Conservation (phyloP, 1,140 invertebrate species). For the Agrilus planipennis region DNA sequence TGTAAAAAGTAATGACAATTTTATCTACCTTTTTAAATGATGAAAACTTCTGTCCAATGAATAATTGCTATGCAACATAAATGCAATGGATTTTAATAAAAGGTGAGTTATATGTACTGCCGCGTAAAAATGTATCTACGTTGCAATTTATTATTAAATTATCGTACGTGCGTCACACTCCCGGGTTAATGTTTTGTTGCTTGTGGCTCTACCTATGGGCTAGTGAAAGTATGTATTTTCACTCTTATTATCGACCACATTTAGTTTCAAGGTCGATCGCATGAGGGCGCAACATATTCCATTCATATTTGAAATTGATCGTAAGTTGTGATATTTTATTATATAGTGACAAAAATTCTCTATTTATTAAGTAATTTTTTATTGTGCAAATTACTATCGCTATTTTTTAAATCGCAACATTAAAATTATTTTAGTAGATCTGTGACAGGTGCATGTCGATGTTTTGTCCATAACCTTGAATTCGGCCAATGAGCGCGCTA, state of each 20-base stretch:
- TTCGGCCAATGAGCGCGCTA: slow-evolving; percentile 24
- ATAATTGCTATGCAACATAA: neutral
- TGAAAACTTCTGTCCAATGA: neutral
- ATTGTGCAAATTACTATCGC: neutral
- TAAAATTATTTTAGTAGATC: slow-evolving; percentile 9
- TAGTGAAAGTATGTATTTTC: slow-evolving; percentile 6
- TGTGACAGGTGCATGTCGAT: slow-evolving; percentile 33
- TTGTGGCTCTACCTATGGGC: slow-evolving; percentile 1
- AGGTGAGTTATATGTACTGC: neutral
- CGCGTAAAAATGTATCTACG: neutral
- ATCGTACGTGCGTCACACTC: neutral
- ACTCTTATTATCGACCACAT: slow-evolving; percentile 6
- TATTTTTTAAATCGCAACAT: slow-evolving; percentile 1
- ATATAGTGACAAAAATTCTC: neutral
- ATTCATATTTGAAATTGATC: neutral
- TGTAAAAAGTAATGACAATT: neutral
- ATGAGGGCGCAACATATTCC: slow-evolving; percentile 4
- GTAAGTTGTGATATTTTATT: neutral
- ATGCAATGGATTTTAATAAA: neutral
- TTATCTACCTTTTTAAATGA: neutral
- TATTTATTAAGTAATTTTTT: neutral
- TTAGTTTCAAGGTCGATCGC: slow-evolving; percentile 3
- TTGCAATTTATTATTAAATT: neutral
- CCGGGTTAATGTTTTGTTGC: neutral
- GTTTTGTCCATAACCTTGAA: slow-evolving; percentile 34